These are phyloP conservation scores for Schlechtendalia chinensis DNA, from an alignment of 1,140 invertebrate genomes.

Conservation along the genomic window DNA sequence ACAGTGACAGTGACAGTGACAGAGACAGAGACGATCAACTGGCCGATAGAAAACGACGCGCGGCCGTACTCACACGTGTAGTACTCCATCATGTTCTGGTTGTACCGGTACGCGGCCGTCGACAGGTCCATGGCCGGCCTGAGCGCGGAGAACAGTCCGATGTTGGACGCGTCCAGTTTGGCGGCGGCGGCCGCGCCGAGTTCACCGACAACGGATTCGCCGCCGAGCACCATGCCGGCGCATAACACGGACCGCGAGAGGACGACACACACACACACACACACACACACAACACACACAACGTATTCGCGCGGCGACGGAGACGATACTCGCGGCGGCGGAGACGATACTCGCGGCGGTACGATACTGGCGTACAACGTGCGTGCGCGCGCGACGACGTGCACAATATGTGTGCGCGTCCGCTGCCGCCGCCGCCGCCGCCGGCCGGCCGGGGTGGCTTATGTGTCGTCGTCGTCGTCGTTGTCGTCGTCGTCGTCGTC, in stretches of 20 bases:
- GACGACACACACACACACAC: too few species aligned
- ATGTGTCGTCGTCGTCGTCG: conserved; percentile 21
- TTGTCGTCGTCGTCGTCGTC: conserved; percentile 9
- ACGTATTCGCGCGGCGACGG: too few species aligned
- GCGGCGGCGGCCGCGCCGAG: conserved; percentile 31
- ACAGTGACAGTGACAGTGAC: too few species aligned
- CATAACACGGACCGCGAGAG: conserved; percentile 30
- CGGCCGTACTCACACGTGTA: conserved; percentile 82
- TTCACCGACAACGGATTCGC: conserved; percentile 44
- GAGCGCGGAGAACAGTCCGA: conserved; percentile 53
- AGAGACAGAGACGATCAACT: too few species aligned
- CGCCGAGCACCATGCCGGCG: conserved; percentile 21
- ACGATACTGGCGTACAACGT: background rate
- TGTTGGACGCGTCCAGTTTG: conserved; percentile 43
- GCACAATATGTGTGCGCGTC: conserved; percentile 42
- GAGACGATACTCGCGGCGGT: too few species aligned
- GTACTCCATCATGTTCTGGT: conserved; percentile 98
- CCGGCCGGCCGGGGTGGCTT: conserved; percentile 37
- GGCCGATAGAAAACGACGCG: too few species aligned
- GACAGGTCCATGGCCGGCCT: conserved; percentile 75
- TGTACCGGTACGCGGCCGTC: conserved; percentile 91
- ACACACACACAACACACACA: too few species aligned
- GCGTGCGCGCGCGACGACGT: conserved; percentile 42
- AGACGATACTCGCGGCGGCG: too few species aligned
- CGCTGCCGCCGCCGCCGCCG: conserved; percentile 6